phyloP scores from a whole-genome alignment of 2,113 vertebrate genomes.

The Oryctolagus cuniculus region mOryCun1.1 NC_091433.1:66848501-66849000 shows the following conservation, averaged over 20 bases:
- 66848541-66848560: slow-evolving; percentile 12
- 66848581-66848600: slow-evolving; percentile 14
- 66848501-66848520: neutral
- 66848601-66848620: slow-evolving; percentile 36
- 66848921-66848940: neutral
- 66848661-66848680: slow-evolving; percentile 33
- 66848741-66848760: slow-evolving; percentile 6
- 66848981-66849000: neutral
- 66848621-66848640: slow-evolving; percentile 52
- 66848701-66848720: neutral
- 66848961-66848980: neutral
- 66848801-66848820: neutral
- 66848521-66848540: neutral
- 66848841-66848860: too few relatives aligned
- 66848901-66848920: neutral
- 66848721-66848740: neutral
- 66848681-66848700: slow-evolving; percentile 20
- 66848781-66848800: neutral
- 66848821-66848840: neutral
- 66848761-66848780: neutral
- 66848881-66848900: neutral
- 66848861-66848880: neutral
- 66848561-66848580: slow-evolving; percentile 37
- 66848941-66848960: neutral
- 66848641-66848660: neutral